Evolutionary conservation across 2,797 vertebrate genomes (phyloP).

Genomic region (Tenualosa thibaudeaui): DNA sequence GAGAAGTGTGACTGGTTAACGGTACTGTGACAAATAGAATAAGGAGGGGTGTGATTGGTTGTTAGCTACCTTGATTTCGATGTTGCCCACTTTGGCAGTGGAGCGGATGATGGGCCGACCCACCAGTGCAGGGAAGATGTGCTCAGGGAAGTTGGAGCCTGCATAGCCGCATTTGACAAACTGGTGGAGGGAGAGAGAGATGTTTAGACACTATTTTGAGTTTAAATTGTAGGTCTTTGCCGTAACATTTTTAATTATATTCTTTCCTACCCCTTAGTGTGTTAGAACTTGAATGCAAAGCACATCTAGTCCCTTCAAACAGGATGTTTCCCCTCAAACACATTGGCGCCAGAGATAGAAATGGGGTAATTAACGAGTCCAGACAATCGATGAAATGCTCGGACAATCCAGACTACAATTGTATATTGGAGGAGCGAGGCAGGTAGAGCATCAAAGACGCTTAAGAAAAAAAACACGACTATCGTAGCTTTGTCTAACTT

Average conservation of each 20-base stretch:
- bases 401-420: too few species aligned
- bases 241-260: background rate
- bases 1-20: background rate
- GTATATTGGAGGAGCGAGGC: too few species aligned
- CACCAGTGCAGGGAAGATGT: slow-evolving; percentile 88
- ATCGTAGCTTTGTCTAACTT: background rate
- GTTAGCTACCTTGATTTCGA: slow-evolving; percentile 75
- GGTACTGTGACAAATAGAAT: background rate
- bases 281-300: background rate
- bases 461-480: too few species aligned
- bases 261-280: background rate
- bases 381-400: background rate
- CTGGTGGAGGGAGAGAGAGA: slow-evolving; percentile 59
- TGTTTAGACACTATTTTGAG: background rate
- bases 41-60: background rate
- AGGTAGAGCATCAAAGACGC: too few species aligned
- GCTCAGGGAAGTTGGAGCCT: slow-evolving; percentile 87
- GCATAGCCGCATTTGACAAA: slow-evolving; percentile 90
- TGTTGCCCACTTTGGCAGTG: slow-evolving; percentile 90
- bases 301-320: background rate
- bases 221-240: background rate
- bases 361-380: background rate
- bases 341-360: background rate
- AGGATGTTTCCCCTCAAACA: background rate
- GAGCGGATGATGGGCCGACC: slow-evolving; percentile 89